Percentiles rank a stretch among this genome's conserved stretches.
These are phyloP conservation scores for Rhizomys pruinosus DNA, from an alignment of 2,113 vertebrate genomes.

Conservation along the genomic window DNA sequence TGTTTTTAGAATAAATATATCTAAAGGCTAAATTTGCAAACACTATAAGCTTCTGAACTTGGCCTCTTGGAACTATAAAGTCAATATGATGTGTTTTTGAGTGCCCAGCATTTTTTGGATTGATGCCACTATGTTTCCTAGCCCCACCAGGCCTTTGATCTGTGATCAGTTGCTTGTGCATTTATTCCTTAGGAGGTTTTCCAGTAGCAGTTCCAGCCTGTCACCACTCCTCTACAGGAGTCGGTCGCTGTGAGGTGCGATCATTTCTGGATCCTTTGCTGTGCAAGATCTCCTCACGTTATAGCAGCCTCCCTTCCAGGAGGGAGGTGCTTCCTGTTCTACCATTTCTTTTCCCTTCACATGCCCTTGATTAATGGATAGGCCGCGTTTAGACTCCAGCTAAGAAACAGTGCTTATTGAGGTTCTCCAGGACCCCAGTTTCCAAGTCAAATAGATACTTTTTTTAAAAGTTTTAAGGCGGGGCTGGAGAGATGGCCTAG, in stretches of 20 bases:
- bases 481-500: too few relatives aligned
- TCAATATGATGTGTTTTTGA: background rate
- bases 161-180: background rate
- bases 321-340: background rate
- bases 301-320: background rate
- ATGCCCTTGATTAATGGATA: background rate
- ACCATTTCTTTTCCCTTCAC: background rate
- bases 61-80: background rate
- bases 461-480: background rate
- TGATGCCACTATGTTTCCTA: background rate
- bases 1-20: background rate
- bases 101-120: background rate
- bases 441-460: background rate
- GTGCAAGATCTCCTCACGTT: background rate
- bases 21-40: background rate
- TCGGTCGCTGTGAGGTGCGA: background rate
- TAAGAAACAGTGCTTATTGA: background rate
- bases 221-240: background rate
- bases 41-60: background rate
- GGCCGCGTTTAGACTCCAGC: background rate
- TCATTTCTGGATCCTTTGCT: background rate
- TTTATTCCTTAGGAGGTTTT: background rate
- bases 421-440: background rate
- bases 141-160: background rate
- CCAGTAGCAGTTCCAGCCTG: background rate